Evolutionary conservation across 2,113 vertebrate species (phyloP), one percentile per base, ranked within the genome.

Genomic region (Nyctibius bracteatus): DNA sequence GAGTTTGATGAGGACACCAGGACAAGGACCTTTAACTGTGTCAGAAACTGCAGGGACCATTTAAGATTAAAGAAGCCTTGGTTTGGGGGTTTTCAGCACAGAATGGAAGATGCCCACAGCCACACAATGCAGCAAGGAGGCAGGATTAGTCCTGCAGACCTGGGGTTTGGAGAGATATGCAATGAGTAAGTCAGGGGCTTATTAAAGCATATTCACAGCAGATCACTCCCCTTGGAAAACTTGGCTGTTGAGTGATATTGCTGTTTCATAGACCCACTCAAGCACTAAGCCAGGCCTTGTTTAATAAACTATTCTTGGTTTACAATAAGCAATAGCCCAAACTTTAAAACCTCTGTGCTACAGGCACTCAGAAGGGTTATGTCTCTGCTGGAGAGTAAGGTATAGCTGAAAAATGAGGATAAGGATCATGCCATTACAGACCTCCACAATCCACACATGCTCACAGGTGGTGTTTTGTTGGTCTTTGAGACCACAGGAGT

Each of bases 391-490:
- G n/a, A 90, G 14, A 59, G 18, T 25, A 93, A 81, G 14, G 22
- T 3, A 66, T 5, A 63, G 35, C 14, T 16, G 2, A 39, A 67
- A 70, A 63, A 62, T 11, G 7, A 79, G n/a, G 44, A 58, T 58
- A 54, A 65, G 23, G 39, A 54, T 59, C 57, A 3, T 59, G 20
- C 49, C 11, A 18, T 47, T 79, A 57, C 73, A 63, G 59, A 54
- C 15, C 22, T 61, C 37, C 35, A 0, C 1, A 3, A 79, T 24
- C 27, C 68, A 66, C 6, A 2, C 4, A 6, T 0, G 0, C 55
- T 67, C 90, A 81, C 2, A 6, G 24, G 37, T 14, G 22, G 27
- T 13, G 20, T 51, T 86, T 25, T 73, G 55, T 15, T 55, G 35
- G 25, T 79, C 33, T 46, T 28, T 78, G 72, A 91, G 63, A 55